Evolutionary conservation across 2,797 vertebrate species (phyloP).

Genomic region (Acanthurus leucopareius): DNA sequence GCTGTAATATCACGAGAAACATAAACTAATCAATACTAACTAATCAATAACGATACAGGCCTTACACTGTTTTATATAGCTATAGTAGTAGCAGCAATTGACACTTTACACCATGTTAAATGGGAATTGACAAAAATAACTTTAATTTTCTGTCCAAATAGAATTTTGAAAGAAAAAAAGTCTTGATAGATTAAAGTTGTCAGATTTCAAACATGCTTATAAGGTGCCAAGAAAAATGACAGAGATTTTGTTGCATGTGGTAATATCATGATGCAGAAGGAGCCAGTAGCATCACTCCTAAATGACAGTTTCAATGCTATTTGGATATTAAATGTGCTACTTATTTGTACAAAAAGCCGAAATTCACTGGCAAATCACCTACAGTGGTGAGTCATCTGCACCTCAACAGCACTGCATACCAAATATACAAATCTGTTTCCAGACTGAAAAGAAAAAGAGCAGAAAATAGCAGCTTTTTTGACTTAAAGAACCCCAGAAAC

Average conservation of each 20-base stretch:
- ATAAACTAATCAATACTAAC: constrained; percentile 1
- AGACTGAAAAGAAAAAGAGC: background rate
- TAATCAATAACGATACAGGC: background rate
- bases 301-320: background rate
- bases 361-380: background rate
- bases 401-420: background rate
- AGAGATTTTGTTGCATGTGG: background rate
- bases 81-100: background rate
- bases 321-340: constrained; percentile 7
- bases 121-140: background rate
- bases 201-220: background rate
- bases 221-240: constrained; percentile 9
- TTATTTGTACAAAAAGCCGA: constrained; percentile 10
- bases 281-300: constrained; percentile 24
- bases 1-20: background rate
- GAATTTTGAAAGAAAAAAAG: background rate
- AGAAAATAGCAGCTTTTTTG: background rate
- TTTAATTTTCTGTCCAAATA: background rate
- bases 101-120: background rate
- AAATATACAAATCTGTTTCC: constrained; percentile 8
- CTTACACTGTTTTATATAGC: background rate
- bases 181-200: background rate
- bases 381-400: constrained; percentile 17
- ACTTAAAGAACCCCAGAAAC: constrained; percentile 13
- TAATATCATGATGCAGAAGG: background rate